phyloP scores from a whole-genome alignment of 2,797 vertebrate genomes.

The Psittacula derbiana region DNA sequence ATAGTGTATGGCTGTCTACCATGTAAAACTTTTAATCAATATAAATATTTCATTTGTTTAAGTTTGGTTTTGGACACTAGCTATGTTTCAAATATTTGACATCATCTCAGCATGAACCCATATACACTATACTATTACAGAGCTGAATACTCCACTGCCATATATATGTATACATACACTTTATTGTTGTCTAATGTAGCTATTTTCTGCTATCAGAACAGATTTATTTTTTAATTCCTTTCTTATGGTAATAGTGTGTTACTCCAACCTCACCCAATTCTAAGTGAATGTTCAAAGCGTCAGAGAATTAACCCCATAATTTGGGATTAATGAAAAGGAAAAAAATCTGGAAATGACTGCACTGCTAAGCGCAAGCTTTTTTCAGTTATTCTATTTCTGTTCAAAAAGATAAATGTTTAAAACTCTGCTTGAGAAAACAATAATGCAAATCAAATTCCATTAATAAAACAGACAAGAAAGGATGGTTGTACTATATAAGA shows the following conservation, averaged over 20 bases:
- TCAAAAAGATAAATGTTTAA: neutral
- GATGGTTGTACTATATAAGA: neutral
- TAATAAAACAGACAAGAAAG: neutral
- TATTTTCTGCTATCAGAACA: neutral
- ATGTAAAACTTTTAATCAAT: neutral
- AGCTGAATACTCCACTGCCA: neutral
- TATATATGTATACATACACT: neutral
- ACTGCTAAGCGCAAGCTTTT: neutral
- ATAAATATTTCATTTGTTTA: neutral
- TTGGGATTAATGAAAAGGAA: neutral
- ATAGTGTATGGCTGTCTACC: neutral
- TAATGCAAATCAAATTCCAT: neutral
- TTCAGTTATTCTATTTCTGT: neutral
- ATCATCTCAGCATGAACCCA: neutral
- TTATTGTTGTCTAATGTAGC: neutral
- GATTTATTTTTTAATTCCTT: neutral
- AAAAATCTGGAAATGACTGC: neutral
- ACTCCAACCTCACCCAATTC: neutral
- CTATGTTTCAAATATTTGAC: neutral
- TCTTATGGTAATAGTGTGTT: neutral
- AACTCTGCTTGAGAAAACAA: neutral
- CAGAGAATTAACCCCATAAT: neutral
- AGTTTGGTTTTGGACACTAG: neutral
- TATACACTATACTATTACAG: neutral
- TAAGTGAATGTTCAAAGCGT: neutral